Conservation (phyloP, 1,140 invertebrate genomes). For the Aricia agestis region DNA sequence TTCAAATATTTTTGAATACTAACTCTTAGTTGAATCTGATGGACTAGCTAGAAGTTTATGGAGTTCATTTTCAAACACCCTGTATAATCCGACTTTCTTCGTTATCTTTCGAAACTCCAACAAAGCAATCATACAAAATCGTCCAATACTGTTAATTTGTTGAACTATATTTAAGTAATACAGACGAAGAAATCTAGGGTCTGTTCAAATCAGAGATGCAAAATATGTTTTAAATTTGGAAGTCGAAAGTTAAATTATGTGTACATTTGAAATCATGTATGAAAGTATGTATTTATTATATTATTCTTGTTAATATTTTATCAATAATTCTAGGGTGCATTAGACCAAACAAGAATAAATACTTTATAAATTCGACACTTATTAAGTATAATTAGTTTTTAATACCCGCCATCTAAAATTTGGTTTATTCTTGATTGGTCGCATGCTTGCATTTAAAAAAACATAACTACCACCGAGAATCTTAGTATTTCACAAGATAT, state of each 20-base stretch:
- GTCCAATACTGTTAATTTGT: slow-evolving; percentile 15
- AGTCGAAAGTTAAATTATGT: background rate
- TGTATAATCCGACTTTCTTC: background rate
- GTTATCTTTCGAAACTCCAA: background rate
- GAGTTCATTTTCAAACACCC: background rate
- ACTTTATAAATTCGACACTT: background rate
- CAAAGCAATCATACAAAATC: slow-evolving; percentile 9
- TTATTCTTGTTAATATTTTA: background rate
- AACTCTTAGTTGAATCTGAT: no score
- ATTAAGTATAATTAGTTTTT: background rate
- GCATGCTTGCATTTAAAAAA: background rate
- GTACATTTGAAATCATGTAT: slow-evolving; percentile 1
- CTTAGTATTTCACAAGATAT: background rate
- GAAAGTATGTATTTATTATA: background rate
- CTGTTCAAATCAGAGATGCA: background rate
- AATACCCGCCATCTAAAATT: background rate
- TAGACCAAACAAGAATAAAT: background rate
- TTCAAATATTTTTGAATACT: no score
- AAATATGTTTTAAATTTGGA: background rate
- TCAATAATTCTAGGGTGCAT: background rate
- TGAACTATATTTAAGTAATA: background rate
- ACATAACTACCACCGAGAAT: background rate
- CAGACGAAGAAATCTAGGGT: background rate
- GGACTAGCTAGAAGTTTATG: background rate
- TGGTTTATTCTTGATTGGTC: background rate